Base-by-base conservation (phyloP, 1,140 invertebrate genomes). In the Maconellicoccus hirsutus region DNA sequence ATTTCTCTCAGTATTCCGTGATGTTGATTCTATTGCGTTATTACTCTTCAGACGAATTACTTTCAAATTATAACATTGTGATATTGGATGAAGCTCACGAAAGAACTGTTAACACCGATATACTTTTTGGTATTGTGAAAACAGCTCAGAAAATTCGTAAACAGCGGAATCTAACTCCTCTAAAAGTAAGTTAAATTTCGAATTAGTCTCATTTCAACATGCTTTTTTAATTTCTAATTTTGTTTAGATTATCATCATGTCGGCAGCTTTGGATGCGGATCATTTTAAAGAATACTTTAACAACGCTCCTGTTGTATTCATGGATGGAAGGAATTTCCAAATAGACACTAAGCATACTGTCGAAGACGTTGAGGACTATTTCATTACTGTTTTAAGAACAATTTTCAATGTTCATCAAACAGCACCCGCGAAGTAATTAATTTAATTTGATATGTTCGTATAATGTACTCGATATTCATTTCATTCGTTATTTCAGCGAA, bases 61-160 rank as follows among this genome's bases (percentile, higher is more conserved):
- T 92, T 2, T 85, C 82, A 70, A 85, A 86, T 73, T 98, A 98
- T 79, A 87, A 86, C 19, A 81, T 93, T 25, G 86, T 99, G 7
- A 89, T 99, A 72, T 82, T 99, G 69, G 97, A 99, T 81, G 97
- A 99, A 80, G 96, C 94, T 66, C 97, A 99, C 79, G 97, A 99
- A 81, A 82, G 97, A 59, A 97, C 96, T 0, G 86, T 98, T 0
- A 91, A 95, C 75, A 98, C 94, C 0, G 97, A 99, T 82, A 83
- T 98, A 1, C 81, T 98, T 0, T 88, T 98, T 82, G 88, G 89
- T 72, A 84, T 95, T 78, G 84, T 91, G 14, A 87, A 94, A 82
- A 80, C 84, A 76, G 85, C 91, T 1, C 93, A 96, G 76, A 86
- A 84, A 75, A 80, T 87, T 72, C 82, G 92, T 70, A 84, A 83